Evolutionary conservation across 2,113 vertebrate genomes (phyloP).

Genomic region (Cottus gobio): DNA sequence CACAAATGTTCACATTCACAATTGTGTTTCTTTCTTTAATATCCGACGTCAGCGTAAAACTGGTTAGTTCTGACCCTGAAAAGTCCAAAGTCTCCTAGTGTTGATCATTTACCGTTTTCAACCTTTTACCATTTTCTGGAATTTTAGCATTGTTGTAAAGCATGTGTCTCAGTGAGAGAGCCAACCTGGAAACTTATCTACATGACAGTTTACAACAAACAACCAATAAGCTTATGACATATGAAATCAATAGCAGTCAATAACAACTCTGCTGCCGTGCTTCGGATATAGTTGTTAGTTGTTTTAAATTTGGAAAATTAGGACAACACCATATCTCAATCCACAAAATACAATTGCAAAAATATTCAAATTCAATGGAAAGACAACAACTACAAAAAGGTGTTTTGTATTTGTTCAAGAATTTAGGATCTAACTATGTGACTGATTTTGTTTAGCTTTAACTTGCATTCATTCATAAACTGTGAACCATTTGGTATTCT

Average conservation of each 20-base stretch:
- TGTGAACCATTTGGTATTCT: background rate
- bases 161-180: background rate
- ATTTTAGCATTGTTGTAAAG: background rate
- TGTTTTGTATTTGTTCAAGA: background rate
- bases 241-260: background rate
- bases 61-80: background rate
- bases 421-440: background rate
- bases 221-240: background rate
- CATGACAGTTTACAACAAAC: background rate
- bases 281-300: background rate
- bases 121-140: constrained; percentile 27
- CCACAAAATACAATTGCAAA: background rate
- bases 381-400: background rate
- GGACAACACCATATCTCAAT: background rate
- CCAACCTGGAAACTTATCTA: background rate
- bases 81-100: constrained; percentile 51
- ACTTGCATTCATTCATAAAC: background rate
- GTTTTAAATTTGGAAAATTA: background rate
- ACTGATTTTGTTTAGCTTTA: background rate
- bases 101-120: constrained; percentile 63
- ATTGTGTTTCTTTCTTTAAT: background rate
- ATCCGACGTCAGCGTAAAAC: background rate
- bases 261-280: background rate
- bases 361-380: background rate
- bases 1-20: background rate